Conservation (phyloP, 2,888 invertebrate species). For the Thysanoteuthis rhombus region DNA sequence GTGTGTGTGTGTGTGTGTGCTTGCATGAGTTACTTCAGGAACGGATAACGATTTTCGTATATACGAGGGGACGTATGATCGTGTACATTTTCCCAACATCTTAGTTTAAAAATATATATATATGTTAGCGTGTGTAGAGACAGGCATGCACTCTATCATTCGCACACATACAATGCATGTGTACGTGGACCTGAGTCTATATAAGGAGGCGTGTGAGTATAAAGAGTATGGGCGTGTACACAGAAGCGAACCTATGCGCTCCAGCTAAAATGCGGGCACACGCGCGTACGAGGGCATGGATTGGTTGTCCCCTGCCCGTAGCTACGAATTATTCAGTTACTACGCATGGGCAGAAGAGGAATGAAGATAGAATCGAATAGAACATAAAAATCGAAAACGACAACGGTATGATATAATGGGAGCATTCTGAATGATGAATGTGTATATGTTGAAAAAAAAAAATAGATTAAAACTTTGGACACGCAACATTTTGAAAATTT, state of each 20-base stretch:
- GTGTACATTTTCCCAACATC: background rate
- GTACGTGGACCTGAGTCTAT: background rate
- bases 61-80: background rate
- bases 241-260: background rate
- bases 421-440: too few species aligned
- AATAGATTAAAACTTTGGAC: too few species aligned
- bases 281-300: background rate
- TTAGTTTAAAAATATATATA: background rate
- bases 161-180: background rate
- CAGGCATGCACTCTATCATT: background rate
- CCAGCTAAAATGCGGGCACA: background rate
- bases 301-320: background rate
- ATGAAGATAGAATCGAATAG: too few species aligned
- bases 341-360: too few species aligned
- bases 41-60: background rate
- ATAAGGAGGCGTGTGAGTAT: background rate
- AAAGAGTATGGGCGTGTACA: background rate
- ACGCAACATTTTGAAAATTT: too few species aligned
- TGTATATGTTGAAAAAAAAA: too few species aligned
- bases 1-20: background rate
- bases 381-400: background rate
- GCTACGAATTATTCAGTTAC: background rate
- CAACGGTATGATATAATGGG: background rate
- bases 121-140: background rate
- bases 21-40: too few species aligned